Conservation (phyloP, 2,888 invertebrate species). For the Nemoura dubitans region DNA sequence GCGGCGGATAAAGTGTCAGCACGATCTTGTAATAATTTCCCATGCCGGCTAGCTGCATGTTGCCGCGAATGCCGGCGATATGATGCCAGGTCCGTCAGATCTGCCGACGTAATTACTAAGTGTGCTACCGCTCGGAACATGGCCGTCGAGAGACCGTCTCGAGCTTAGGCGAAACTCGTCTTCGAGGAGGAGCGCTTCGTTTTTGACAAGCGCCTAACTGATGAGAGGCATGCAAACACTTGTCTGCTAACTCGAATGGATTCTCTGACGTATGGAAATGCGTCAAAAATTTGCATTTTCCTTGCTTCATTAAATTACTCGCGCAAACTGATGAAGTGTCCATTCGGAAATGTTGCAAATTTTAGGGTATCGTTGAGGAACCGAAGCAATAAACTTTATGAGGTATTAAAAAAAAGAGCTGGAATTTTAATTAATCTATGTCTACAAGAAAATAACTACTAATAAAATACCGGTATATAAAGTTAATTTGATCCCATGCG, state of each 20-base stretch:
- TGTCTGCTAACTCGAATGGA: background rate
- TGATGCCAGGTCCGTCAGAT: background rate
- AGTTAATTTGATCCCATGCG: slow-evolving; percentile 1
- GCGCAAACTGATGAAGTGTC: background rate
- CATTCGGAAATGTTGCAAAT: background rate
- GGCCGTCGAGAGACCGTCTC: background rate
- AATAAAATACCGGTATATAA: slow-evolving; percentile 18
- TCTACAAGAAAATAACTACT: slow-evolving; percentile 15
- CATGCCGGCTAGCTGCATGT: background rate
- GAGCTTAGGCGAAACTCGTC: background rate
- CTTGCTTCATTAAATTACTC: background rate
- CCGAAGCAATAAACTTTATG: background rate
- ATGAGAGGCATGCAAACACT: background rate
- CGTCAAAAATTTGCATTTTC: background rate
- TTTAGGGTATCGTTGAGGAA: background rate
- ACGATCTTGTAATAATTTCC: slow-evolving; percentile 9
- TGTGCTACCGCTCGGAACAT: background rate
- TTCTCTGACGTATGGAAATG: background rate
- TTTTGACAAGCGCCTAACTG: background rate
- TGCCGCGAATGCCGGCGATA: too few relatives aligned
- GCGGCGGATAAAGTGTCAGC: slow-evolving; percentile 22
- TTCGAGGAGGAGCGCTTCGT: background rate
- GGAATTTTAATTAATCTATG: slow-evolving; percentile 12
- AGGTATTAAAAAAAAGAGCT: background rate
- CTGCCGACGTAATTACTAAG: background rate